Conservation (phyloP, 2,888 invertebrate species). For the Podotricha telesiphe region DNA sequence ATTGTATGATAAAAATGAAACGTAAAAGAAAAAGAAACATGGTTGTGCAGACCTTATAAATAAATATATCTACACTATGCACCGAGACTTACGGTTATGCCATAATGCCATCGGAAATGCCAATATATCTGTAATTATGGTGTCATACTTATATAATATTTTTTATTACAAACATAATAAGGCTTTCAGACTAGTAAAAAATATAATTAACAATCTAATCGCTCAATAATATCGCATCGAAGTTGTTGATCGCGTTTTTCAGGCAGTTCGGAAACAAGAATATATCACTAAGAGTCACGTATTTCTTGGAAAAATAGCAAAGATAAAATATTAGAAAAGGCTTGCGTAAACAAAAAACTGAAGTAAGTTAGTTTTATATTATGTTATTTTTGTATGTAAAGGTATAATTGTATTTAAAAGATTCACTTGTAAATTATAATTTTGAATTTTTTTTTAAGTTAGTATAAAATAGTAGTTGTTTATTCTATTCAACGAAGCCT, state of each 20-base stretch:
- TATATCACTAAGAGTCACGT: background rate
- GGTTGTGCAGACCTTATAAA: background rate
- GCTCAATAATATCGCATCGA: constrained; percentile 7
- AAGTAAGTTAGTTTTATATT: too few relatives aligned
- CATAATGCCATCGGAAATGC: constrained; percentile 25
- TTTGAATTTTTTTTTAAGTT: too few relatives aligned
- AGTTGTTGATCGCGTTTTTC: background rate
- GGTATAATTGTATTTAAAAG: too few relatives aligned
- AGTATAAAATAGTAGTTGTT: too few relatives aligned
- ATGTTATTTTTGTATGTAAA: too few relatives aligned
- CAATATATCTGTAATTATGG: constrained; percentile 29
- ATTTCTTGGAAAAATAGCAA: background rate
- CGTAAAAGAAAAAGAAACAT: background rate
- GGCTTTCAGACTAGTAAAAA: constrained; percentile 16
- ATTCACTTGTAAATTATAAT: too few relatives aligned
- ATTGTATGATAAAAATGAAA: background rate
- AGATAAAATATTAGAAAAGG: background rate
- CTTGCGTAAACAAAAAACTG: too few relatives aligned
- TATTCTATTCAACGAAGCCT: too few relatives aligned
- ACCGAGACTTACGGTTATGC: constrained; percentile 12
- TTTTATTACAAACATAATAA: constrained; percentile 20
- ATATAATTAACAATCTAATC: constrained; percentile 15
- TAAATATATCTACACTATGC: background rate
- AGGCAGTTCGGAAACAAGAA: background rate
- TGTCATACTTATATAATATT: constrained; percentile 22